Percentiles rank a stretch among this genome's conserved stretches.
Evolutionary conservation across 2,113 vertebrate genomes (phyloP).

Genomic region (Vulpes lagopus): DNA sequence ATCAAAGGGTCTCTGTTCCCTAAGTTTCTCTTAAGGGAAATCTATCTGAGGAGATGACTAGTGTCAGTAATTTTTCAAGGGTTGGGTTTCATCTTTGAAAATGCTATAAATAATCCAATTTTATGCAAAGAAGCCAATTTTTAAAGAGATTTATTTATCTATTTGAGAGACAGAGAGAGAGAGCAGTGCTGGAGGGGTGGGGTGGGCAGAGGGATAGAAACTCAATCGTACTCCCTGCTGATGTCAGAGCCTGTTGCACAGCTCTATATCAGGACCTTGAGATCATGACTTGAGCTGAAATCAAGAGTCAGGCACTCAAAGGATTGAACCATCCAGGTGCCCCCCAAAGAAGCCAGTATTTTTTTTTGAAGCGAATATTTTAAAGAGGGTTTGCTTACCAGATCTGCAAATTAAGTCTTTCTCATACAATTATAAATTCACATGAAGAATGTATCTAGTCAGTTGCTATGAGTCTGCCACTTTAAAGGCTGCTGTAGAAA

Average conservation of each 20-base stretch:
- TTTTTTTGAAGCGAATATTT: neutral
- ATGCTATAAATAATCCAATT: neutral
- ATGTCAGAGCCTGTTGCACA: neutral
- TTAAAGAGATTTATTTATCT: neutral
- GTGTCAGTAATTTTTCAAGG: neutral
- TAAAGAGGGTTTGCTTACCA: neutral
- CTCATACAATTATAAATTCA: neutral
- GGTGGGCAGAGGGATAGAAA: neutral
- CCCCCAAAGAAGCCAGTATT: neutral
- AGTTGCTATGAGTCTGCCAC: neutral
- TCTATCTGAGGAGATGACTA: neutral
- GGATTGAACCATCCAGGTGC: neutral
- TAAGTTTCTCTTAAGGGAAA: neutral
- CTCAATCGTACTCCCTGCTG: neutral
- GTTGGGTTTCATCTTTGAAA: neutral
- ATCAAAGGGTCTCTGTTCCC: neutral
- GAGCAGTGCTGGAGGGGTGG: too few relatives aligned
- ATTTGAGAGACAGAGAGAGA: neutral
- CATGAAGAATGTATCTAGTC: neutral
- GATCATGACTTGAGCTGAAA: neutral
- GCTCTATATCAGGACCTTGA: neutral
- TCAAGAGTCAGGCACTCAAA: neutral
- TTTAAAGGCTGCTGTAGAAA: neutral
- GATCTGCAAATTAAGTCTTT: neutral
- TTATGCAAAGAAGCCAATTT: neutral